These are phyloP conservation scores for Calidris pugnax DNA, from an alignment of 2,113 vertebrate genomes.

Conservation along the genomic window DNA sequence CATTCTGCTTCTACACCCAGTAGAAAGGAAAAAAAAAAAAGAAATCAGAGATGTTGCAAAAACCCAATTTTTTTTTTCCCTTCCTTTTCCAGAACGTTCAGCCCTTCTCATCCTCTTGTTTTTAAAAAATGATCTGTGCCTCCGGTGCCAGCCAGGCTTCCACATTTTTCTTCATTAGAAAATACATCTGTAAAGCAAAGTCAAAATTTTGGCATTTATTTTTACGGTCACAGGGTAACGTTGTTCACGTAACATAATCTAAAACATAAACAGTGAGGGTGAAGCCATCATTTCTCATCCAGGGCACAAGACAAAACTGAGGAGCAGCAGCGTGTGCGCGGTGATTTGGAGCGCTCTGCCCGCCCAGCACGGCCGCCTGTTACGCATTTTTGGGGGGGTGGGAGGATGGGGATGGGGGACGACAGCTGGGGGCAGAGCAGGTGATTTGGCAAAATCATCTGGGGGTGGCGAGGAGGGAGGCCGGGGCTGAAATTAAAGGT, in stretches of 20 bases:
- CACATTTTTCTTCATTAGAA: constrained; percentile 75
- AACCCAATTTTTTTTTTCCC: background rate
- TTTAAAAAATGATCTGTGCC: constrained; percentile 47
- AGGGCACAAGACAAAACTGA: background rate
- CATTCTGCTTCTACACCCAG: constrained; percentile 21
- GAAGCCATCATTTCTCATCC: constrained; percentile 54
- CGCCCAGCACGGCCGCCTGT: background rate
- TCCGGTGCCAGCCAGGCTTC: constrained; percentile 5
- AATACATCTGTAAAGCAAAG: constrained; percentile 67
- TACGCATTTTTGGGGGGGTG: background rate
- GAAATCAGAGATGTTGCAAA: constrained; percentile 34
- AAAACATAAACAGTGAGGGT: constrained; percentile 22
- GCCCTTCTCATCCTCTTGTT: constrained; percentile 43
- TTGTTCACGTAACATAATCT: constrained; percentile 42
- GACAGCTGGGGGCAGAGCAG: constrained; percentile 42
- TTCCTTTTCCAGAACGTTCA: constrained; percentile 53
- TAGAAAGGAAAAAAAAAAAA: constrained; percentile 5
- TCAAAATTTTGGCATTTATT: constrained; percentile 65
- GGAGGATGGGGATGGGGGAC: background rate
- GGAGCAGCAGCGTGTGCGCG: background rate
- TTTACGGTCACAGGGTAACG: constrained; percentile 59
- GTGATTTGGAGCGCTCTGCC: constrained; percentile 2
- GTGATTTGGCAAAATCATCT: constrained; percentile 58
- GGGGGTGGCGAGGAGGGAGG: background rate
- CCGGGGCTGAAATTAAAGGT: constrained; percentile 31